A percentile compares a stretch with the other conserved stretches of the same genome.
These are phyloP conservation scores for Percopsis transmontana DNA, from an alignment of 2,113 vertebrate genomes.

Conservation along the genomic window DNA sequence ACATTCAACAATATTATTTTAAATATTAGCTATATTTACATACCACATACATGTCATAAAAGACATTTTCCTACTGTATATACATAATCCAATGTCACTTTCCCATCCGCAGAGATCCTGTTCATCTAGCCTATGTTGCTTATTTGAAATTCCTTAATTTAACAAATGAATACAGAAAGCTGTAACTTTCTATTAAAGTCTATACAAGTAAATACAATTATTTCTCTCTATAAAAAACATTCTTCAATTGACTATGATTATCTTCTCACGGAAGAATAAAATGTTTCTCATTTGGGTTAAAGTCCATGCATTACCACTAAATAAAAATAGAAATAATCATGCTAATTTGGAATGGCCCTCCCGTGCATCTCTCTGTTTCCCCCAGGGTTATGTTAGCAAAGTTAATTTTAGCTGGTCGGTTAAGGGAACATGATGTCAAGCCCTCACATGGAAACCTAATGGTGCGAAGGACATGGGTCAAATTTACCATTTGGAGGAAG, in stretches of 20 bases:
- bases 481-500: conserved; percentile 52
- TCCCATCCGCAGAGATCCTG: not conserved
- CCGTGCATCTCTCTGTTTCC: conserved; percentile 49
- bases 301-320: conserved; percentile 19
- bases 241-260: conserved; percentile 1
- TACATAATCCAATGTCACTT: too few relatives aligned
- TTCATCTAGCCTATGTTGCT: not conserved
- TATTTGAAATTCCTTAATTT: not conserved
- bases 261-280: not conserved
- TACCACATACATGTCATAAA: too few relatives aligned
- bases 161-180: not conserved
- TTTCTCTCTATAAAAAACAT: too few relatives aligned
- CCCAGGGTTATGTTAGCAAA: conserved; percentile 39
- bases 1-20: too few relatives aligned
- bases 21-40: too few relatives aligned
- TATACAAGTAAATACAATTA: too few relatives aligned
- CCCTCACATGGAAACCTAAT: conserved; percentile 47
- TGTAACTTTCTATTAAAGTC: not conserved
- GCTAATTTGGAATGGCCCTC: conserved; percentile 44
- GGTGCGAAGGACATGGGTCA: conserved; percentile 60
- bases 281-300: conserved; percentile 5
- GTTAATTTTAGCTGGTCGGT: conserved; percentile 57
- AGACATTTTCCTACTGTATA: too few relatives aligned
- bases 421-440: conserved; percentile 58
- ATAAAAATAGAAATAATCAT: conserved; percentile 18